A percentile compares a stretch with the other conserved stretches of the same genome.
Conservation (phyloP, 2,113 vertebrate genomes). For the Otis tarda region DNA sequence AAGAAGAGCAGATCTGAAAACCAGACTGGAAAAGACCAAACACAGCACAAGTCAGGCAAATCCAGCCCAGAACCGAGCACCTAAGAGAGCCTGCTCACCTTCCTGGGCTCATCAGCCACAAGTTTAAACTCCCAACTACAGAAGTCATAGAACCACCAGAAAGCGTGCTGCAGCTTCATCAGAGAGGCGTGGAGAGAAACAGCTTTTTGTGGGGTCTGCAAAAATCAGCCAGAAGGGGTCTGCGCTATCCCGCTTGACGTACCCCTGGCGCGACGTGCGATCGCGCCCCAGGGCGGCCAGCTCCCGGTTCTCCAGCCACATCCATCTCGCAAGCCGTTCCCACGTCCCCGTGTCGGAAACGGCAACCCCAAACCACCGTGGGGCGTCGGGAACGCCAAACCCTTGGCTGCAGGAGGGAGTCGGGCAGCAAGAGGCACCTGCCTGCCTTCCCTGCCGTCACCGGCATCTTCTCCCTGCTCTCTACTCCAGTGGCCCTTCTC, state of each 20-base stretch:
- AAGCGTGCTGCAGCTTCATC: not conserved
- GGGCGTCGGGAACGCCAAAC: not conserved
- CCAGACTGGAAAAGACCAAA: not conserved
- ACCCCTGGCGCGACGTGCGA: accelerated
- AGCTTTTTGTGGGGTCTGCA: not conserved
- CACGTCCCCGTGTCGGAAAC: accelerated
- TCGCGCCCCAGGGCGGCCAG: not conserved
- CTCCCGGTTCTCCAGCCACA: not conserved
- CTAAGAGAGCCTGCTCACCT: not conserved
- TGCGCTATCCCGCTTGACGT: too few relatives aligned
- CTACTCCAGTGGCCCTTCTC: not conserved
- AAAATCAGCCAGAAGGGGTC: too few relatives aligned
- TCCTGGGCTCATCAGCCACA: not conserved
- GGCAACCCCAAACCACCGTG: accelerated
- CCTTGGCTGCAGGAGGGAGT: not conserved
- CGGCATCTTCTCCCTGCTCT: not conserved
- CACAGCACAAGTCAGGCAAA: not conserved
- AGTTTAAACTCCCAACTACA: not conserved
- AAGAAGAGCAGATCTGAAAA: slow-evolving; percentile 23
- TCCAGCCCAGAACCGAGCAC: not conserved
- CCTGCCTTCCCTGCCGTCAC: not conserved
- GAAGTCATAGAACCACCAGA: not conserved
- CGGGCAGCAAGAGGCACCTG: not conserved
- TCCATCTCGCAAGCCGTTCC: not conserved
- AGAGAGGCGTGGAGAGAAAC: not conserved